These are phyloP conservation scores for Batillaria attramentaria DNA, from an alignment of 1,140 invertebrate genomes.

Conservation along the genomic window DNA sequence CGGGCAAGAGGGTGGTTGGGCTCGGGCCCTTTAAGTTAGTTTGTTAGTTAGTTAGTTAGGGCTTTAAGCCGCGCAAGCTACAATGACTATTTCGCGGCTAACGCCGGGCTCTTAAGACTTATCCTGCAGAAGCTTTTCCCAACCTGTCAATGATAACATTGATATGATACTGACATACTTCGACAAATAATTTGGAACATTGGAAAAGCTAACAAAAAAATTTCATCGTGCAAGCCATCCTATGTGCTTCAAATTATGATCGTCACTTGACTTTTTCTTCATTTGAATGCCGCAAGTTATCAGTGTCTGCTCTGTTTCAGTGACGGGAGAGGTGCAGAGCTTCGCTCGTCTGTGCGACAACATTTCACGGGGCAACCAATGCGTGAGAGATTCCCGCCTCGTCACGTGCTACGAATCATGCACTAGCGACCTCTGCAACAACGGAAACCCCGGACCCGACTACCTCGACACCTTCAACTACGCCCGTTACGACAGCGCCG, in stretches of 20 bases:
- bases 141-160: not conserved
- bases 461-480: slow-evolving; percentile 33
- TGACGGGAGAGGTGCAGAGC: slow-evolving; percentile 36
- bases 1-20: not conserved
- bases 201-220: not conserved
- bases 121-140: not conserved
- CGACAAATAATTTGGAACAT: not conserved
- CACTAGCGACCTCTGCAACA: slow-evolving; percentile 43
- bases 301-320: slow-evolving; percentile 33
- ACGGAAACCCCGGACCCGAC: slow-evolving; percentile 42
- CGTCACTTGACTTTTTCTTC: not conserved
- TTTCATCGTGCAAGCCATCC: not conserved
- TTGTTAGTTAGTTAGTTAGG: not conserved
- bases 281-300: not conserved
- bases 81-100: no score
- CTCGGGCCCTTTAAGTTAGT: not conserved
- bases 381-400: slow-evolving; percentile 40
- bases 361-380: slow-evolving; percentile 40
- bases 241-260: no score
- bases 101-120: no score
- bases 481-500: not conserved
- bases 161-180: not conserved
- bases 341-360: slow-evolving; percentile 47
- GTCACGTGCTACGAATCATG: slow-evolving; percentile 48
- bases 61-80: no score